Evolutionary conservation across 2,797 vertebrate species (phyloP), one percentile per base, ranked within the genome.

Genomic region (Cuniculus paca): DNA sequence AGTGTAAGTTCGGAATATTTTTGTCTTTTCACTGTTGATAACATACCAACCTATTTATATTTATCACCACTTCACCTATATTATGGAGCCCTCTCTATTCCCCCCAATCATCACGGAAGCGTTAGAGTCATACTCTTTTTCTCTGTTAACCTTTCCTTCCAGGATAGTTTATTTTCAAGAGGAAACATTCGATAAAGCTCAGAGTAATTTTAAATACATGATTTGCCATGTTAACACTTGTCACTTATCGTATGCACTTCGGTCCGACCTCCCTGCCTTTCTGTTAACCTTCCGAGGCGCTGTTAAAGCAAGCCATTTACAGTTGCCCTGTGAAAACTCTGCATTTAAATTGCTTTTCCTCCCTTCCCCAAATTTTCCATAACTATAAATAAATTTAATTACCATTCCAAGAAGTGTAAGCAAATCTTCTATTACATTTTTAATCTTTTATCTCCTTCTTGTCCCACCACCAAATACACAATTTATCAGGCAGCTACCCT

Each of bases 331-430:
- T 96, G 79, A 87, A 90, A 97, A 98, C 92, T 91, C 96, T 95
- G 89, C 98, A 97, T 98, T 98, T 97, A 98, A 97, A 98, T 61
- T 97, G 85, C 36, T 61, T 98, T 98, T 98, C 97, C 80, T 96
- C 95, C 92, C 85, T 95, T 97, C 96, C 92, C 90, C 96, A 98
- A 96, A 97, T 97, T 98, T 97, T 63, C 93, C 84, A 85, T 97
- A 96, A 96, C 95, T 97, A 97, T 96, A 98, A 98, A 97, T 96
- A 97, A 97, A 80, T 89, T 78, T 97, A 98, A 98, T 97, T 94
- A 83, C 68, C 0, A 13, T 90, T 81, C 96, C 50, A 68, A 97
- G 58, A 58, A 96, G 65, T 97, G 94, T 97, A 96, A 97, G 97
- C 97, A 98, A 94, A 97, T 93, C 92, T 97, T 97, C 60, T 94